A percentile compares a stretch with the other conserved stretches of the same genome.
phyloP scores from a whole-genome alignment of 2,113 vertebrate species.

The Ceratotherium simum region DNA sequence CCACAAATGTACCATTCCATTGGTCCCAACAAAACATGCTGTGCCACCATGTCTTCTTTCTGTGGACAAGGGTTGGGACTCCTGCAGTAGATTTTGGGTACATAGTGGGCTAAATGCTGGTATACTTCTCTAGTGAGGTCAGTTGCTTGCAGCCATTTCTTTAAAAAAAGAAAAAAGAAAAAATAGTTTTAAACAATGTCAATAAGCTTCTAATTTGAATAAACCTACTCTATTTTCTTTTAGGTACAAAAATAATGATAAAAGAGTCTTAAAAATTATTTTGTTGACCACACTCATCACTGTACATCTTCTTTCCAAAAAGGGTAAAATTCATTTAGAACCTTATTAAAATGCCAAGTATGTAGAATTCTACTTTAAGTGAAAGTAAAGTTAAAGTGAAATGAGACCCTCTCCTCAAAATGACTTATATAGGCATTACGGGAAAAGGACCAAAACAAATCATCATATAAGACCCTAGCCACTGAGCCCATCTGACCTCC shows the following conservation, averaged over 20 bases:
- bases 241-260: constrained; percentile 7
- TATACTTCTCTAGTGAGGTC: constrained; percentile 95
- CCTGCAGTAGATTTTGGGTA: constrained; percentile 96
- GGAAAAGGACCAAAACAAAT: background rate
- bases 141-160: constrained; percentile 95
- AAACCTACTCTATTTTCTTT: constrained; percentile 23
- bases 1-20: constrained; percentile 97
- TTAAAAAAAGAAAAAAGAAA: constrained; percentile 73
- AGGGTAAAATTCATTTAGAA: background rate
- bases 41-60: constrained; percentile 94
- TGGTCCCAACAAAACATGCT: constrained; percentile 93
- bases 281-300: background rate
- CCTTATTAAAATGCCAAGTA: background rate
- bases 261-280: constrained; percentile 45
- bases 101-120: constrained; percentile 93
- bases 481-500: background rate
- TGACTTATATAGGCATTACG: background rate
- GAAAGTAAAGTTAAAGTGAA: constrained; percentile 33
- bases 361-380: constrained; percentile 39
- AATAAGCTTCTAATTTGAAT: constrained; percentile 40
- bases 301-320: constrained; percentile 1
- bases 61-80: constrained; percentile 92
- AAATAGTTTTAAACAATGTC: constrained; percentile 58
- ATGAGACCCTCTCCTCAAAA: background rate
- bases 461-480: background rate